phyloP scores from a whole-genome alignment of 2,888 invertebrate genomes.

The Pachycephus smyrnensis region DNA sequence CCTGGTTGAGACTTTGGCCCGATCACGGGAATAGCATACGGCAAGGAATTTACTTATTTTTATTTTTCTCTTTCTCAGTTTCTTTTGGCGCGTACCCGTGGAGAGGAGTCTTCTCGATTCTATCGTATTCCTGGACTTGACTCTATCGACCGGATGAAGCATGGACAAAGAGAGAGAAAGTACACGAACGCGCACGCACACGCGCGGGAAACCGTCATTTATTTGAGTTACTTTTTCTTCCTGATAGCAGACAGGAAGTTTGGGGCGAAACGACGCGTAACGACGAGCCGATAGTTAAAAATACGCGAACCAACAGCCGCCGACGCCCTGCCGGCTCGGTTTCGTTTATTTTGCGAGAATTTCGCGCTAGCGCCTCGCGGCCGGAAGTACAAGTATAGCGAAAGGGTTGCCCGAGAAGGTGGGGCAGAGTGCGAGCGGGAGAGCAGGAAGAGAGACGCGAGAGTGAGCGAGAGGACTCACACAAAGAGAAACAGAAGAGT shows the following conservation, averaged over 20 bases:
- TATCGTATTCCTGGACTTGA: not conserved
- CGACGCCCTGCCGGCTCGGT: conserved; percentile 7
- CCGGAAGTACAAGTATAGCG: conserved; percentile 63
- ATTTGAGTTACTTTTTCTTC: conserved; percentile 27
- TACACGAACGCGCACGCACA: not conserved
- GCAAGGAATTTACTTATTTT: not conserved
- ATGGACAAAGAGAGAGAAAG: conserved; percentile 27
- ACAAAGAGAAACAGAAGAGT: conserved; percentile 17
- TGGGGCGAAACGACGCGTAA: conserved; percentile 40
- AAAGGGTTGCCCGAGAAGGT: conserved; percentile 21
- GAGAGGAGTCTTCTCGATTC: not conserved
- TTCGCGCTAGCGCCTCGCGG: conserved; percentile 51
- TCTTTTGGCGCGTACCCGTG: not conserved
- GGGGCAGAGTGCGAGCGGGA: not conserved
- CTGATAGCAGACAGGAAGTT: conserved; percentile 53
- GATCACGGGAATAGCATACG: not conserved
- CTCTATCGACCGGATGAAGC: conserved; percentile 31
- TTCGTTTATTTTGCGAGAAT: conserved; percentile 57
- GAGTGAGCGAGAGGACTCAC: conserved; percentile 11
- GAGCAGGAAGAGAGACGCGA: conserved; percentile 5
- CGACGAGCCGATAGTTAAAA: conserved; percentile 47
- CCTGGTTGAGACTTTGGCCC: not conserved
- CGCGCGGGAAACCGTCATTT: conserved; percentile 11
- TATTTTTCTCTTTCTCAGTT: not conserved
- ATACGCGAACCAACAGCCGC: conserved; percentile 28